A percentile compares a stretch with the other conserved stretches of the same genome.
Evolutionary conservation across 2,888 invertebrate genomes (phyloP).

Genomic region (Apamea sordens): DNA sequence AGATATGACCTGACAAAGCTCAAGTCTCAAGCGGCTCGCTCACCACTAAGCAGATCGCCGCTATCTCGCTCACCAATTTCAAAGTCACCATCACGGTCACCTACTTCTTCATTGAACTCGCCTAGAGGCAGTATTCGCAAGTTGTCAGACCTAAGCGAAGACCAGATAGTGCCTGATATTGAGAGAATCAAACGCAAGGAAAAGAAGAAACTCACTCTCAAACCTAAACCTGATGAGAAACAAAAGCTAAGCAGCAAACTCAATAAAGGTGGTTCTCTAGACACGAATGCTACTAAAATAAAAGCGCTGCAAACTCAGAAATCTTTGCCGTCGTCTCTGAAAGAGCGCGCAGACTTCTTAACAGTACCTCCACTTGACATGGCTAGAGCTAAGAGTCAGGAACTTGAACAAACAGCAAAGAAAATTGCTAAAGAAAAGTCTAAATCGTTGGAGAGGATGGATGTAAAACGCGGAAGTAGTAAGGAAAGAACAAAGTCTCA

Average conservation of each 20-base stretch:
- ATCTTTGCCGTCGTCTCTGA: constrained; percentile 89
- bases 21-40: constrained; percentile 83
- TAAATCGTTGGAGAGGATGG: constrained; percentile 92
- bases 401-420: constrained; percentile 89
- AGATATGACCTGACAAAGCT: constrained; percentile 86
- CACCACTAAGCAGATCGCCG: constrained; percentile 86
- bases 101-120: constrained; percentile 89
- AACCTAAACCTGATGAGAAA: constrained; percentile 87
- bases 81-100: constrained; percentile 88
- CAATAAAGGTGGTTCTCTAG: constrained; percentile 88
- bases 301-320: constrained; percentile 89
- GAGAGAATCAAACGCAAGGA: constrained; percentile 88
- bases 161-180: constrained; percentile 88
- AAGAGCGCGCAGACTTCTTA: constrained; percentile 88
- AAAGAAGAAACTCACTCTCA: constrained; percentile 86
- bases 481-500: constrained; percentile 93
- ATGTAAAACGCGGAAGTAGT: constrained; percentile 89
- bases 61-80: constrained; percentile 87
- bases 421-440: constrained; percentile 92
- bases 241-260: constrained; percentile 82
- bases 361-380: constrained; percentile 90
- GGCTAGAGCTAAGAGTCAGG: constrained; percentile 91
- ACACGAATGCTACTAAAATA: constrained; percentile 87
- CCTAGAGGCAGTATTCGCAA: constrained; percentile 89
- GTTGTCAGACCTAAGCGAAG: constrained; percentile 88